phyloP scores from a whole-genome alignment of 2,888 invertebrate genomes.

The Torymus tubicola region DNA sequence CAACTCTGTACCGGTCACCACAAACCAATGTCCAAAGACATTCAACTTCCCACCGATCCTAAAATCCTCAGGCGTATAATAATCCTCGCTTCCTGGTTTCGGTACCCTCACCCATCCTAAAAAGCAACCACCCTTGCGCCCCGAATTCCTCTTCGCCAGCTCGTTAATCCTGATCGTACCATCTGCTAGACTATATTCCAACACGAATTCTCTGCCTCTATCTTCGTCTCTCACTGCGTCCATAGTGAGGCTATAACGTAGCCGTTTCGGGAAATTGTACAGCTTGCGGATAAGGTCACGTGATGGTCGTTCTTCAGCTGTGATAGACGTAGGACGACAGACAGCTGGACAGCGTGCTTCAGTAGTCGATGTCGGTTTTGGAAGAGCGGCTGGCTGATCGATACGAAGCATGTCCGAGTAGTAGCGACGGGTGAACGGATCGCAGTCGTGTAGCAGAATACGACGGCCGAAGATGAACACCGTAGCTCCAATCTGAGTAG shows the following conservation, averaged over 20 bases:
- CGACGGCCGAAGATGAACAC: conserved; percentile 83
- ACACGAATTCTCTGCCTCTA: conserved; percentile 84
- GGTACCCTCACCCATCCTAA: conserved; percentile 82
- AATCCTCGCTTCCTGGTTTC: conserved; percentile 81
- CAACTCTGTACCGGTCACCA: conserved; percentile 86
- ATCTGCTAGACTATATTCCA: conserved; percentile 86
- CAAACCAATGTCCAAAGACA: conserved; percentile 86
- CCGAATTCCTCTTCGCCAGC: conserved; percentile 84
- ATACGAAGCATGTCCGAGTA: conserved; percentile 80
- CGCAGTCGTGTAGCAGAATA: conserved; percentile 88
- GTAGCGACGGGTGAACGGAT: conserved; percentile 87
- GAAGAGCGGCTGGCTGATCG: conserved; percentile 75
- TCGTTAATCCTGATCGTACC: conserved; percentile 87
- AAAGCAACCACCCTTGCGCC: conserved; percentile 85
- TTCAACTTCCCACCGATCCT: conserved; percentile 86
- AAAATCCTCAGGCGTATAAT: conserved; percentile 88
- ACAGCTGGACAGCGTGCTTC: too few species aligned
- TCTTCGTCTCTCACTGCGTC: conserved; percentile 90
- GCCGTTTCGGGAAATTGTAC: conserved; percentile 80
- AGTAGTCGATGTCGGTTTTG: neutral
- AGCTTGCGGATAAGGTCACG: conserved; percentile 82
- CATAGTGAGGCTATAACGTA: conserved; percentile 87
- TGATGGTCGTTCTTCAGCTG: too few species aligned
- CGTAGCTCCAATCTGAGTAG: conserved; percentile 82
- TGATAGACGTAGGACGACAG: too few species aligned